Evolutionary conservation across 2,797 vertebrate species (phyloP), one percentile per base, ranked within the genome.

Genomic region (Esox lucius): DNA sequence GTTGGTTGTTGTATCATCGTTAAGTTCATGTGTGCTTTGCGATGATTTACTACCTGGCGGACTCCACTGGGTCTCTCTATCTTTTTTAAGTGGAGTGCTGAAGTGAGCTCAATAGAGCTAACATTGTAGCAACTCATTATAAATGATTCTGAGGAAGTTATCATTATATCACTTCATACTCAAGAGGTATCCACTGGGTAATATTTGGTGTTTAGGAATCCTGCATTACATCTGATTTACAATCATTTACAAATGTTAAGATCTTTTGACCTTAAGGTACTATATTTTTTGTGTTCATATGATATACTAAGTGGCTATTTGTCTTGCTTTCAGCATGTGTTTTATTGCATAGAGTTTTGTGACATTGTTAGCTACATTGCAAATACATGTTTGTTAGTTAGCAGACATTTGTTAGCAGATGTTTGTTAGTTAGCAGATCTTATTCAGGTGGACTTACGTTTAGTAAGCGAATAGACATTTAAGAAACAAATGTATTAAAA

Each of bases 1-100:
- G 28, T 72, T 78, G 69, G 78, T 65, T 24, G 77, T 74, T 79
- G 26, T 70, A 75, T 85, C 72, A 79, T 56, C 77, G 71, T 79
- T 83, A 35, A 77, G 79, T 24, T 84, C 78, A 81, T 85, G 80
- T 78, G 84, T 82, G 72, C 83, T 80, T 82, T 72, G 74, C 64
- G 61, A 62, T 31, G 75, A 71, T 74, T 49, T 53, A 78, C 64
- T 39, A 28, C 24, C 49, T 72, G 49, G 78, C 39, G 80, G 65
- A 77, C 78, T 81, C 35, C 49, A 86, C 72, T 78, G 75, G 82
- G 78, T 61, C 74, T 53, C 81, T n/a, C 53, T 53, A 22, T 75
- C 64, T 72, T 77, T 80, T 76, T 81, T 65, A 4, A 76, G 71
- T 76, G 66, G 72, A n/a, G 48, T 77, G 72, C 71, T 16, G 13